These are phyloP conservation scores for Hoplodrina ambigua DNA, from an alignment of 2,888 invertebrate species.

Conservation along the genomic window DNA sequence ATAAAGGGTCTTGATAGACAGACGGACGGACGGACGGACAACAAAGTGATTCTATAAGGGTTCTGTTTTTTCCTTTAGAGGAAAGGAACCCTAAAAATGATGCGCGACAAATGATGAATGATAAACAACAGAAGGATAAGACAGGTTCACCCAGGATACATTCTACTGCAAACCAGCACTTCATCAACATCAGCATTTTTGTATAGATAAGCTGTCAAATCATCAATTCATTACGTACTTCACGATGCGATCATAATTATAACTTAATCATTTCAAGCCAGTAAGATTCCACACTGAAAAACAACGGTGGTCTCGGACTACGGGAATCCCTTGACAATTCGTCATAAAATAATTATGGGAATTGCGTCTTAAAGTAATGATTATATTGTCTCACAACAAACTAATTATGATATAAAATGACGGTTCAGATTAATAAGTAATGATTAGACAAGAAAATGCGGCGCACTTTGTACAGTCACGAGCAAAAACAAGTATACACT, in stretches of 20 bases:
- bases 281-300: constrained; percentile 37
- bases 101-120: no score
- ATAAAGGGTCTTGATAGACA: no score
- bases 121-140: no score
- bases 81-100: no score
- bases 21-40: no score
- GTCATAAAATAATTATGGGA: constrained; percentile 32
- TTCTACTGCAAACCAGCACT: no score
- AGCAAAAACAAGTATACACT: no score
- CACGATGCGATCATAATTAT: constrained; percentile 10
- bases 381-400: constrained; percentile 22
- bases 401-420: constrained; percentile 22
- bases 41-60: no score
- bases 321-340: constrained; percentile 47
- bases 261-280: constrained; percentile 16
- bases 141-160: no score
- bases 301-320: constrained; percentile 15
- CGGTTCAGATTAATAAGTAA: neutral
- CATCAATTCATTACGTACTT: neutral
- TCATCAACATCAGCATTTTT: neutral
- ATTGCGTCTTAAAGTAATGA: constrained; percentile 30
- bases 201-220: neutral
- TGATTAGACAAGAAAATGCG: constrained; percentile 3
- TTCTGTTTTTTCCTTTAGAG: no score
- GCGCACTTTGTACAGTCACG: no score